Evolutionary conservation across 2,113 vertebrate genomes (phyloP).

Genomic region (Nicator chloris): DNA sequence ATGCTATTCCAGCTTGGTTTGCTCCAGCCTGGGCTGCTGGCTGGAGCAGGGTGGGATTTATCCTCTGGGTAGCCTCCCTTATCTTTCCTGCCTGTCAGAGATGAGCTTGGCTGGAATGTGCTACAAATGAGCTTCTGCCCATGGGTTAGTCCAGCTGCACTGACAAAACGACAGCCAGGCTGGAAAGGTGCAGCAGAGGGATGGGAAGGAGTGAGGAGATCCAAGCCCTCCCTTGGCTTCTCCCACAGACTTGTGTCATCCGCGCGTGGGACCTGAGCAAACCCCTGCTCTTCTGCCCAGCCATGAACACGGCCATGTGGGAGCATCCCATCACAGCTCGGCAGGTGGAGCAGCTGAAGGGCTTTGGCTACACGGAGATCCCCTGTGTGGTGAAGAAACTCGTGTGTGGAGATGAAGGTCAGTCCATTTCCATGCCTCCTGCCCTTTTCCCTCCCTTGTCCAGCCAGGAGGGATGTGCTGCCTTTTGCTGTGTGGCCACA

Average conservation of each 20-base stretch:
- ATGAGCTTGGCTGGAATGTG: not conserved
- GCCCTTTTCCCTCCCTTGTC: not conserved
- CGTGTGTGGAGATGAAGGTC: constrained; percentile 95
- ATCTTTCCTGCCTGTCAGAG: not conserved
- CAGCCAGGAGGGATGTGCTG: not conserved
- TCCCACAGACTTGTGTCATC: constrained; percentile 86
- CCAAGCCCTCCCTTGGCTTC: not conserved
- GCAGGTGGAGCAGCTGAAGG: constrained; percentile 82
- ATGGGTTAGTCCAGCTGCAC: not conserved
- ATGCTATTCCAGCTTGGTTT: not conserved
- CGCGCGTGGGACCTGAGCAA: constrained; percentile 90
- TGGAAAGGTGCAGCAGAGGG: not conserved
- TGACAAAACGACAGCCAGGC: not conserved
- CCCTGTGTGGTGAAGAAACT: constrained; percentile 91
- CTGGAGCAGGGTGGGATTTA: not conserved
- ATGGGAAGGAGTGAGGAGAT: not conserved
- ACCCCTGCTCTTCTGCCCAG: constrained; percentile 93
- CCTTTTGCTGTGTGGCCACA: not conserved
- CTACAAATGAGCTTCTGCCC: not conserved
- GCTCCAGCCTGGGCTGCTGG: not conserved
- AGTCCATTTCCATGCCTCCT: not conserved
- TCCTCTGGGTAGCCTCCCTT: not conserved
- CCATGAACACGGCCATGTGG: constrained; percentile 99
- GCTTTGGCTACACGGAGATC: constrained; percentile 89
- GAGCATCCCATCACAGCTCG: constrained; percentile 87